Evolutionary conservation across 2,797 vertebrate genomes (phyloP).

Genomic region (Schizothorax lantsangensis): DNA sequence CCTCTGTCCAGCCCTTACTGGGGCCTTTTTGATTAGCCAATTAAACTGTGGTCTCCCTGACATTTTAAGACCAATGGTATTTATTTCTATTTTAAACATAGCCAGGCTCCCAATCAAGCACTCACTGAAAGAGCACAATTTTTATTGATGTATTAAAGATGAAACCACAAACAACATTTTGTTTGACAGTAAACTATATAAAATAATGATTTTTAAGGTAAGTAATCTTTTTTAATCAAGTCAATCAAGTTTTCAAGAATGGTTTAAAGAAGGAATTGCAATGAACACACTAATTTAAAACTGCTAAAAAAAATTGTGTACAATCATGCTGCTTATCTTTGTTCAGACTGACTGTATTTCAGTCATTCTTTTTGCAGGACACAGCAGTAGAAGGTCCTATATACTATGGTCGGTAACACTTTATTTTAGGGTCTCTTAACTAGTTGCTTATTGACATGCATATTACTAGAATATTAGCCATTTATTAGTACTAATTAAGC

Average conservation of each 20-base stretch:
- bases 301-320: neutral
- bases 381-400: neutral
- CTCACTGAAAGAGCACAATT: conserved; percentile 23
- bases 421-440: too few relatives aligned
- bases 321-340: neutral
- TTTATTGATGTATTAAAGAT: conserved; percentile 30
- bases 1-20: conserved; percentile 59
- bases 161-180: conserved; percentile 7
- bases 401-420: too few relatives aligned
- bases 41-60: conserved; percentile 59
- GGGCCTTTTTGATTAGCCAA: conserved; percentile 62
- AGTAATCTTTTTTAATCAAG: neutral
- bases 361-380: neutral
- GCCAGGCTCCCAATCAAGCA: conserved; percentile 39
- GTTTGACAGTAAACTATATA: neutral
- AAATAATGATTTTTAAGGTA: neutral
- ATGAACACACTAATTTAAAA: neutral
- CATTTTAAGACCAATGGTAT: conserved; percentile 59
- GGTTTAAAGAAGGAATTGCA: neutral
- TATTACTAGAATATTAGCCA: too few relatives aligned
- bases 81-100: conserved; percentile 61
- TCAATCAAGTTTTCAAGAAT: neutral
- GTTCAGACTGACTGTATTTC: neutral
- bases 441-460: too few relatives aligned
- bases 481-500: too few relatives aligned